These are phyloP conservation scores for Drosophila takahashii DNA, from an alignment of 1,140 invertebrate species.

Conservation along the genomic window DNA sequence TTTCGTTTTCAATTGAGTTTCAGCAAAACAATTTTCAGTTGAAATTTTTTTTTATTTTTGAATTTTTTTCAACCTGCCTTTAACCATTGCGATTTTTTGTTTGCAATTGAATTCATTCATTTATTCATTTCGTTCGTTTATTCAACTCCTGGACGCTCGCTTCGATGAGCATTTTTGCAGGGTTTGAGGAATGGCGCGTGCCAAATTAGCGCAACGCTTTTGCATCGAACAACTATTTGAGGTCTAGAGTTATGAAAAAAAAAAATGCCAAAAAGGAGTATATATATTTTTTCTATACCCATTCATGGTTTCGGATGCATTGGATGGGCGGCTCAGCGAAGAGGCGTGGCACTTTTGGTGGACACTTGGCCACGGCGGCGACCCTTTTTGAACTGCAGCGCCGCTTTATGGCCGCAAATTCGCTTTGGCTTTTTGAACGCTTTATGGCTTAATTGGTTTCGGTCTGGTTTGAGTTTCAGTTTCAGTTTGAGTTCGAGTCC, in stretches of 20 bases:
- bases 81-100: slow-evolving; percentile 39
- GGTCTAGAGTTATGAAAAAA: not conserved
- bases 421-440: slow-evolving; percentile 80
- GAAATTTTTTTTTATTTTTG: not conserved
- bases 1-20: slow-evolving; percentile 69
- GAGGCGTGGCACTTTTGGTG: slow-evolving; percentile 6
- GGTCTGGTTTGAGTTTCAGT: not conserved
- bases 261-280: too few species aligned
- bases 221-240: slow-evolving; percentile 71
- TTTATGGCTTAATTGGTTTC: slow-evolving; percentile 79
- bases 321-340: not conserved
- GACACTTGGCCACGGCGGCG: slow-evolving; percentile 7
- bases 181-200: slow-evolving; percentile 59
- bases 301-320: slow-evolving; percentile 10
- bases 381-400: slow-evolving; percentile 53
- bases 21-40: slow-evolving; percentile 49
- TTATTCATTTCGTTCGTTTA: slow-evolving; percentile 65
- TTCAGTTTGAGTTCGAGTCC: not conserved
- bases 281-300: slow-evolving; percentile 11
- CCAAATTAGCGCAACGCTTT: slow-evolving; percentile 73
- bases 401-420: slow-evolving; percentile 78
- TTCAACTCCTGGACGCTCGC: slow-evolving; percentile 47
- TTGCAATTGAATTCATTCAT: slow-evolving; percentile 82
- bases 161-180: slow-evolving; percentile 47
- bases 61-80: slow-evolving; percentile 1